Conservation (phyloP, 2,113 vertebrate species). For the Cisticola juncidis region DNA sequence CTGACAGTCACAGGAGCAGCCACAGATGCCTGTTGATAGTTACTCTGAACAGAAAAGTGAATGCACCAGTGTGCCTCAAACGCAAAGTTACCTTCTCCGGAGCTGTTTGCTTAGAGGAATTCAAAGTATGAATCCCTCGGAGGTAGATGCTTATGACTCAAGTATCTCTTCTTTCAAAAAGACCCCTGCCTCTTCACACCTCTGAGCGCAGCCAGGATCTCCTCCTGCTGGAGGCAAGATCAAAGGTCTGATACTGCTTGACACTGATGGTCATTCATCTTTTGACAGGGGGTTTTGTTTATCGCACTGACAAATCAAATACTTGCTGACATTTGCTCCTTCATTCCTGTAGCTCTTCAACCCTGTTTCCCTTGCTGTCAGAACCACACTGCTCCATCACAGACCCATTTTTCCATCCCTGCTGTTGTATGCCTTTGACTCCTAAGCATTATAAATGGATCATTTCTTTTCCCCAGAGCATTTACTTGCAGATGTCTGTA, state of each 20-base stretch:
- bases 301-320: not conserved
- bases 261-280: not conserved
- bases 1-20: not conserved
- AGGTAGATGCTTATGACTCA: not conserved
- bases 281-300: not conserved
- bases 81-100: not conserved
- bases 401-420: not conserved
- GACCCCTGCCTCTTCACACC: not conserved
- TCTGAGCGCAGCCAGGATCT: not conserved
- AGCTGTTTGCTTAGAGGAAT: not conserved
- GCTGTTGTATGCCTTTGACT: not conserved
- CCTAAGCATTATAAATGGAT: fast-evolving
- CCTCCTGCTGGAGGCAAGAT: not conserved
- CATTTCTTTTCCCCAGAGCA: fast-evolving
- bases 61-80: not conserved
- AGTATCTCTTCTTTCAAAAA: not conserved
- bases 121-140: not conserved
- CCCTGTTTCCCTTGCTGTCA: not conserved
- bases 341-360: not conserved
- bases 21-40: not conserved
- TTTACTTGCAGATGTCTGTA: not conserved
- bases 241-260: not conserved
- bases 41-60: not conserved
- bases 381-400: not conserved
- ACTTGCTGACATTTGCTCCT: not conserved